Evolutionary conservation across 1,140 invertebrate genomes (phyloP), one percentile per base, ranked within the genome.

Genomic region (Mya arenaria): DNA sequence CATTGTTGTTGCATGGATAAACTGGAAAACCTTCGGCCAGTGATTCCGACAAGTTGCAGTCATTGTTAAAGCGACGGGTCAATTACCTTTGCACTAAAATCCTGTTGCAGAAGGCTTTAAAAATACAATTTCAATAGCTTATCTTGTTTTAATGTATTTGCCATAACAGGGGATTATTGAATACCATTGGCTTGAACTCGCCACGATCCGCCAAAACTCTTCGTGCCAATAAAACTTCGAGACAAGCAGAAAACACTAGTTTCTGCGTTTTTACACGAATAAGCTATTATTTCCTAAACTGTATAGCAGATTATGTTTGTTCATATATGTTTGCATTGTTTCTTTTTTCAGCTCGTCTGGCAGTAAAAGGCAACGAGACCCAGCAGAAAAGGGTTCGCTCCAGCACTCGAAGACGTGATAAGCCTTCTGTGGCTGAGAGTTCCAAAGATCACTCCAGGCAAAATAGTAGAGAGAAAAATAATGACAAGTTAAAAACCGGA

Each of bases 281-380:
- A 52, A n/a, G 48, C 10, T 3, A 4, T 52, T 52, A 1, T 52
- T 52, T 8, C 17, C 25, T 8, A n/a, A 4, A 23, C 41, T 10
- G 19, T 44, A 10, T 44, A 10, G 10, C 10, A 10, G 41, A 19
- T 19, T 44, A 10, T 44, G 19, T 10, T 44, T 10, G 41, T 19
- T 44, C 19, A 10, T 19, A 10, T 19, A 44, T 10, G 10, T 10
- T 44, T 19, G 41, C 41, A 10, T 52, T 52, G n/a, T n/a, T n/a
- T n/a, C n/a, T n/a, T n/a, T n/a, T 77, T 66, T 44, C 48, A 79
- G 75, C 75, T 79, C 75, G 75, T 2, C 55, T 79, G 23, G 75
- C 75, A 13, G 17, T 79, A 15, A 79, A 79, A 60, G 75, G 75
- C 4, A 79, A 19, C 23, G 75, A 79, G 17, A 25, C 34, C 8